Evolutionary conservation across 2,113 vertebrate species (phyloP).

Genomic region (Protobothrops mucrosquamatus): DNA sequence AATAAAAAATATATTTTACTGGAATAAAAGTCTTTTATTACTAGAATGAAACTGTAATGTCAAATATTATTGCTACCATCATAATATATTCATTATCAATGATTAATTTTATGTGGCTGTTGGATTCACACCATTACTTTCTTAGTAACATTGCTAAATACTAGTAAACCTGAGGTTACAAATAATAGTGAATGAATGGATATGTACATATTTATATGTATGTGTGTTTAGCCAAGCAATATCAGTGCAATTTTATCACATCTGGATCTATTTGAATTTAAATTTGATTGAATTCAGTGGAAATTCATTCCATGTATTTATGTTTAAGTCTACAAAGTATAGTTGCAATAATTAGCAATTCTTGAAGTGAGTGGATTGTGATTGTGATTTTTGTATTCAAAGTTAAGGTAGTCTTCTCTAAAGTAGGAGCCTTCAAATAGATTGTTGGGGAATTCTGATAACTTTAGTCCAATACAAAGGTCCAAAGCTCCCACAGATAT

Average conservation of each 20-base stretch:
- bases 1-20: neutral
- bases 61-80: neutral
- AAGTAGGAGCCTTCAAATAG: too few species aligned
- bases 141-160: slow-evolving; percentile 13
- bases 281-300: neutral
- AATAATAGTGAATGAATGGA: neutral
- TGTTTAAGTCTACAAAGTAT: neutral
- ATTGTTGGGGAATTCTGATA: too few species aligned
- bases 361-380: too few species aligned
- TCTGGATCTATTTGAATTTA: neutral
- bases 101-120: neutral
- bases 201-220: neutral
- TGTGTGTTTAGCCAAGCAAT: neutral
- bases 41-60: neutral
- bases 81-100: neutral
- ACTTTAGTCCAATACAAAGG: too few species aligned
- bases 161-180: neutral
- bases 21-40: neutral
- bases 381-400: too few species aligned
- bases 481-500: too few species aligned
- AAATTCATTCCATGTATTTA: neutral
- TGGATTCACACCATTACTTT: neutral
- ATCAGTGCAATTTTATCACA: neutral
- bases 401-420: too few species aligned
- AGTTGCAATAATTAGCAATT: neutral